Conservation (phyloP, 2,113 vertebrate genomes). For the Cyprinodon brontotheroides region DNA sequence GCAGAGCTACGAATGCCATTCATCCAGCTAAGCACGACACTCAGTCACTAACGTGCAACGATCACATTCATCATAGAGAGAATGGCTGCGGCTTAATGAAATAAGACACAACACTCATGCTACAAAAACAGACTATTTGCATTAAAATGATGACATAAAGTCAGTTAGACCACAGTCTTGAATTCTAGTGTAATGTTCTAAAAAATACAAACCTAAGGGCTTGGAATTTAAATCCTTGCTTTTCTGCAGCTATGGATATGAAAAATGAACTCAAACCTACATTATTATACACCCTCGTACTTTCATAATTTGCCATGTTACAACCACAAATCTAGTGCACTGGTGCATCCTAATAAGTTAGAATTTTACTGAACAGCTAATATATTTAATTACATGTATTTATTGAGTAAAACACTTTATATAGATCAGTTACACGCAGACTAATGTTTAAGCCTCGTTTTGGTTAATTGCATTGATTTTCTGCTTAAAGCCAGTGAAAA, state of each 20-base stretch:
- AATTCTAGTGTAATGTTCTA: background rate
- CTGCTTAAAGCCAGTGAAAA: no score
- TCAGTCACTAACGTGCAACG: slow-evolving; percentile 53
- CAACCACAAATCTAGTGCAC: no score
- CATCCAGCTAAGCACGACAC: slow-evolving; percentile 62
- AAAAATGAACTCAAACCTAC: background rate
- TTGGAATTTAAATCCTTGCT: background rate
- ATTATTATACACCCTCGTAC: no score
- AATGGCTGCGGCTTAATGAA: slow-evolving; percentile 30
- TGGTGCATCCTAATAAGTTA: background rate
- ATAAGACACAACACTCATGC: slow-evolving; percentile 13
- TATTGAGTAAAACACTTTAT: no score
- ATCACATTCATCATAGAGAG: slow-evolving; percentile 55
- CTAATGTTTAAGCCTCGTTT: no score
- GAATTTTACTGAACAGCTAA: background rate
- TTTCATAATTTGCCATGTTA: no score
- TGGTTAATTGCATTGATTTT: no score
- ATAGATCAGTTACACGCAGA: no score
- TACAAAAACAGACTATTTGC: slow-evolving; percentile 49
- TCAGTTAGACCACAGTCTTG: background rate
- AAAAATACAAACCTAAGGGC: background rate
- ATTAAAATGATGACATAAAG: background rate
- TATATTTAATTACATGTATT: no score
- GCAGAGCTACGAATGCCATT: slow-evolving; percentile 58
- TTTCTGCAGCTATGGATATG: background rate